phyloP scores from a whole-genome alignment of 1,140 invertebrate species.

The Heliconius eleuchia region DNA sequence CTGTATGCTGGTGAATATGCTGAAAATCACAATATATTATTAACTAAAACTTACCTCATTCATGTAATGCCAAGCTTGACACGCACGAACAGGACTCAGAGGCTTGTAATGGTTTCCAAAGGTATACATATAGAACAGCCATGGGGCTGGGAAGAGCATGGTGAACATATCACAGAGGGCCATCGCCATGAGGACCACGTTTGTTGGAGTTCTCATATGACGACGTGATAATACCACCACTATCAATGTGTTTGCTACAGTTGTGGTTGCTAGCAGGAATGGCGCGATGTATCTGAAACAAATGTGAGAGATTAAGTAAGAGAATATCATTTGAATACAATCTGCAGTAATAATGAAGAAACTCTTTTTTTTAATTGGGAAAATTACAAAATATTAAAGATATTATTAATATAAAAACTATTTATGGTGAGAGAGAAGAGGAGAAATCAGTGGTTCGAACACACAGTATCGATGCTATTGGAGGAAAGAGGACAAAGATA shows the following conservation, averaged over 20 bases:
- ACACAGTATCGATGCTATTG: no score
- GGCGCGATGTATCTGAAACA: slow-evolving; percentile 86
- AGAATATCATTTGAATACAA: no score
- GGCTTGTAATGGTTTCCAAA: slow-evolving; percentile 92
- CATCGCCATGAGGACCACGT: slow-evolving; percentile 93
- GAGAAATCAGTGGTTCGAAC: no score
- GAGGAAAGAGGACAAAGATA: no score
- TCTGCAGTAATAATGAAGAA: no score
- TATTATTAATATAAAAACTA: no score
- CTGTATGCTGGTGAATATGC: not conserved
- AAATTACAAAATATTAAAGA: no score
- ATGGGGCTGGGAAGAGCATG: slow-evolving; percentile 92
- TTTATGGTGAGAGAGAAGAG: no score
- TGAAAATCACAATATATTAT: not conserved
- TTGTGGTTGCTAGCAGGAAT: slow-evolving; percentile 91
- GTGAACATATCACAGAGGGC: slow-evolving; percentile 96
- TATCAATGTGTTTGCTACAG: slow-evolving; percentile 95
- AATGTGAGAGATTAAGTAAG: not conserved
- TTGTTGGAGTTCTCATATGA: slow-evolving; percentile 92
- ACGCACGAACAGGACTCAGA: slow-evolving; percentile 86
- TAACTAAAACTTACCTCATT: slow-evolving; percentile 84
- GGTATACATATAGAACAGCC: slow-evolving; percentile 95
- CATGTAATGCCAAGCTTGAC: slow-evolving; percentile 90
- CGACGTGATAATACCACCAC: slow-evolving; percentile 88
- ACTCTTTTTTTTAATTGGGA: no score